These are phyloP conservation scores for Tipula helvola DNA, from an alignment of 2,888 invertebrate species.

Conservation along the genomic window DNA sequence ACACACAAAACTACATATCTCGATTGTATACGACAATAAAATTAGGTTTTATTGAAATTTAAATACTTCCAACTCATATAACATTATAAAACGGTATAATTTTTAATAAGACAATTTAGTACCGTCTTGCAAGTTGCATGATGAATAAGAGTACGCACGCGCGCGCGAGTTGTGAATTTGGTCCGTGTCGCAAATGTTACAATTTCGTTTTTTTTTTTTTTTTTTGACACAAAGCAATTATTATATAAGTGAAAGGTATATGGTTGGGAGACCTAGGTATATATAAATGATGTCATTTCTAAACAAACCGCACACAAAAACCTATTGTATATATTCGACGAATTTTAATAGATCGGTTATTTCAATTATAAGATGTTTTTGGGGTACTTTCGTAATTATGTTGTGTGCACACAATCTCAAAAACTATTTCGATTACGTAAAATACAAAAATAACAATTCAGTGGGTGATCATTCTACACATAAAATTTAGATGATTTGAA, in stretches of 20 bases:
- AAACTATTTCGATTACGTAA: not conserved
- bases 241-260: not conserved
- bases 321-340: not conserved
- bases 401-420: not conserved
- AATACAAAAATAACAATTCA: not conserved
- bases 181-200: not conserved
- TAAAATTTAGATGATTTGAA: not conserved
- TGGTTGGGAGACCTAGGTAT: not conserved
- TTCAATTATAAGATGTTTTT: not conserved
- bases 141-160: not conserved
- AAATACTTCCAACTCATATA: conserved; percentile 7
- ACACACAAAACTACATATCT: not conserved
- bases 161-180: not conserved
- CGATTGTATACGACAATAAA: not conserved
- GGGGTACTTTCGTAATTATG: not conserved
- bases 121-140: not conserved
- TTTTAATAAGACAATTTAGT: not conserved
- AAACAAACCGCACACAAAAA: not conserved
- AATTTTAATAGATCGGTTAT: not conserved
- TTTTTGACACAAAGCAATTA: not conserved
- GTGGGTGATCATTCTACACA: not conserved
- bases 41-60: conserved; percentile 4
- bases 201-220: not conserved
- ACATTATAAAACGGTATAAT: not conserved
- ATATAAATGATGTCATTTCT: not conserved